A percentile compares a stretch with the other conserved stretches of the same genome.
phyloP scores from a whole-genome alignment of 1,140 invertebrate genomes.

The Brachionus calyciflorus region DNA sequence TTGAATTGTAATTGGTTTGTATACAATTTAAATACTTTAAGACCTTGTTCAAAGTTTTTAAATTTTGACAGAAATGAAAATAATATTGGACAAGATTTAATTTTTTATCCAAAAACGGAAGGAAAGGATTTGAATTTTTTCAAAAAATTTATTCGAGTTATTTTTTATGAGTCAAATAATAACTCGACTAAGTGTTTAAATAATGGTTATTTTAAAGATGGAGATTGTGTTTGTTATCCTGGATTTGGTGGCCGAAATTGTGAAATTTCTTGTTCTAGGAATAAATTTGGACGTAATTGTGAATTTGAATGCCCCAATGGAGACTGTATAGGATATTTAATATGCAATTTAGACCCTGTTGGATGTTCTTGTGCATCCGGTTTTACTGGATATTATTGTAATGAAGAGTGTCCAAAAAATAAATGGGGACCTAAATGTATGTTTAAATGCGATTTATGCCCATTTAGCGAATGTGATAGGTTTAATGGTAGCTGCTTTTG shows the following conservation, averaged over 20 bases:
- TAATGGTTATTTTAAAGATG: not conserved
- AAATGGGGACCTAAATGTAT: conserved; percentile 21
- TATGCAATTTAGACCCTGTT: not conserved
- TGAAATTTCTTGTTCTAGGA: not conserved
- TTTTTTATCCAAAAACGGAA: conserved; percentile 26
- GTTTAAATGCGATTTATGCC: not conserved
- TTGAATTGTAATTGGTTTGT: conserved; percentile 20
- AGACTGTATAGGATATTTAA: not conserved
- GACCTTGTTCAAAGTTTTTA: not conserved
- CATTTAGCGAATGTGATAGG: not conserved
- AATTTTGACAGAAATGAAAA: not conserved
- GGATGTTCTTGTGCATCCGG: conserved; percentile 23
- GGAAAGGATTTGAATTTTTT: conserved; percentile 23
- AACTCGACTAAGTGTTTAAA: not conserved
- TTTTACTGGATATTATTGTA: conserved; percentile 2
- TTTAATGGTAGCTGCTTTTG: conserved; percentile 7
- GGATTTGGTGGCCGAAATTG: not conserved
- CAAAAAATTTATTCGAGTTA: conserved; percentile 17
- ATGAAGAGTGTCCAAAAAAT: not conserved
- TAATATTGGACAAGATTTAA: not conserved
- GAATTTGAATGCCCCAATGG: conserved; percentile 2
- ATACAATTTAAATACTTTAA: conserved; percentile 4
- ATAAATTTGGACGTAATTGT: not conserved
- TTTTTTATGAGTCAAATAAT: not conserved
- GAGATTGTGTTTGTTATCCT: not conserved